Evolutionary conservation across 2,113 vertebrate species (phyloP).

Genomic region (Lycocorax pyrrhopterus): DNA sequence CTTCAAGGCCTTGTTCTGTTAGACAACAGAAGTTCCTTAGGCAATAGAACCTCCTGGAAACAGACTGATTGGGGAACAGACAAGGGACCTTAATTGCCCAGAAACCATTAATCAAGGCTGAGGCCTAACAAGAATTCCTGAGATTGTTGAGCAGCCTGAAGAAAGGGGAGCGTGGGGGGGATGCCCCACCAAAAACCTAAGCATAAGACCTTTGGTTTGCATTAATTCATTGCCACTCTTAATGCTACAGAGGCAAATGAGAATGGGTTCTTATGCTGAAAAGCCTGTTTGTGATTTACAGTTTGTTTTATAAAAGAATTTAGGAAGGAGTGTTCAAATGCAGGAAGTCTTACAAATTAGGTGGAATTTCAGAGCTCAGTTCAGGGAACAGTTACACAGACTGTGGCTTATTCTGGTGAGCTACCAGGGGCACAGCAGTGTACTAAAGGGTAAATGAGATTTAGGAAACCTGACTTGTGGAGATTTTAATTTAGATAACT

Average conservation of each 20-base stretch:
- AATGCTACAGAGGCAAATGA: neutral
- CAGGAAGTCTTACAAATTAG: neutral
- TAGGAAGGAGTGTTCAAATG: neutral
- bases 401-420: neutral
- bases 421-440: neutral
- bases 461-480: neutral
- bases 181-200: neutral
- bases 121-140: neutral
- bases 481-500: slow-evolving; percentile 49
- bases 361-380: neutral
- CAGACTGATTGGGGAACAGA: too few species aligned
- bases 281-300: neutral
- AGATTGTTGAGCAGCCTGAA: neutral
- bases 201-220: neutral
- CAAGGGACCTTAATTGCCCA: neutral
- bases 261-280: neutral
- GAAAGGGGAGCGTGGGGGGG: neutral
- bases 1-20: neutral
- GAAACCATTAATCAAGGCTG: neutral
- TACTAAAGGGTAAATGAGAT: neutral
- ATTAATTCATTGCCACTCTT: neutral
- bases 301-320: neutral
- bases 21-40: neutral
- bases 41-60: neutral
- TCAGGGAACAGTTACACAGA: neutral